Evolutionary conservation across 37 sponge, comb jelly and placozoan genomes (phyloP).

Genomic region (Hexactinellida sp.): DNA sequence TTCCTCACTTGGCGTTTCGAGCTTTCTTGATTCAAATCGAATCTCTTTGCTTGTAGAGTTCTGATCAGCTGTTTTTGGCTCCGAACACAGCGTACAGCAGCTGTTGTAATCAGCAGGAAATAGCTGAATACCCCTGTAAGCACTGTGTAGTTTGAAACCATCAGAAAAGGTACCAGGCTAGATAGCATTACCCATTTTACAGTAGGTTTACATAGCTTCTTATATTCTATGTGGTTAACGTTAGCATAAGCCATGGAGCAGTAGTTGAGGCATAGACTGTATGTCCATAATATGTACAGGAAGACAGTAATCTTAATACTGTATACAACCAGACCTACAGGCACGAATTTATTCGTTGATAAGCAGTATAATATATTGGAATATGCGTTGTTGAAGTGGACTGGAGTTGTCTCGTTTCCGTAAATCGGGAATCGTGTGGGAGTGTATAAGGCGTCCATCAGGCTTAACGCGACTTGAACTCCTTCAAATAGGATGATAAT

Average conservation of each 20-base stretch:
- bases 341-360: neutral
- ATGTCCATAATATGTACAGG: neutral
- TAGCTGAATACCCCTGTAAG: neutral
- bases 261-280: neutral
- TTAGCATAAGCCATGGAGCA: neutral
- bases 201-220: neutral
- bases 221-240: neutral
- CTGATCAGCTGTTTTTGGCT: neutral
- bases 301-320: neutral
- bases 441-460: neutral
- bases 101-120: neutral
- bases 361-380: neutral
- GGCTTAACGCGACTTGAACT: neutral
- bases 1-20: neutral
- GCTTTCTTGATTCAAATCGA: neutral
- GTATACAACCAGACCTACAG: neutral
- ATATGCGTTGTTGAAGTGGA: neutral
- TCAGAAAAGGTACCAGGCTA: neutral
- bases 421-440: neutral
- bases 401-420: neutral
- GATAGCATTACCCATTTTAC: neutral
- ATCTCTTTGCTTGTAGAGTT: neutral
- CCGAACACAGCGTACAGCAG: neutral
- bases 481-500: neutral
- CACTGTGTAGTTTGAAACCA: neutral